A percentile compares a stretch with the other conserved stretches of the same genome.
Evolutionary conservation across 1,140 invertebrate genomes (phyloP).

Genomic region (Sweltsa coloradensis): DNA sequence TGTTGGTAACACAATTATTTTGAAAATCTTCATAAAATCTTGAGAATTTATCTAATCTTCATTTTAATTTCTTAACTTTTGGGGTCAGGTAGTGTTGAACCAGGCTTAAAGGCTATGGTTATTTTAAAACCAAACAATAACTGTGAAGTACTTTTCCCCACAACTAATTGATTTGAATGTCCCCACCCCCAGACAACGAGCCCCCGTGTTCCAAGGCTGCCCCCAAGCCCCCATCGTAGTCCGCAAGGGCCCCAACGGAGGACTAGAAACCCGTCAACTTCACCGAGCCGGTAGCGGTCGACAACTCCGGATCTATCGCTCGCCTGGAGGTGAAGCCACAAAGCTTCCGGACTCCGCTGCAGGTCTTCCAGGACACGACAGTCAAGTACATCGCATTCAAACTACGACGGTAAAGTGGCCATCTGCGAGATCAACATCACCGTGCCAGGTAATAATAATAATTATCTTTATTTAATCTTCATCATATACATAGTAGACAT

Average conservation of each 20-base stretch:
- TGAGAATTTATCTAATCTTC: too few relatives aligned
- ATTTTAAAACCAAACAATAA: too few relatives aligned
- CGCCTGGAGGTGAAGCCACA: conserved; percentile 81
- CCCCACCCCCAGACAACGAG: conserved; percentile 81
- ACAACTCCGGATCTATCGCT: conserved; percentile 90
- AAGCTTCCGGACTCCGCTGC: conserved; percentile 78
- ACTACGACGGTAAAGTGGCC: conserved; percentile 93
- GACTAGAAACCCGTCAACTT: conserved; percentile 80
- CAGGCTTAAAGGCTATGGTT: too few relatives aligned
- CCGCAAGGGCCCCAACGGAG: conserved; percentile 73
- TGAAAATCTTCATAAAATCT: too few relatives aligned
- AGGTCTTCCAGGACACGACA: conserved; percentile 81
- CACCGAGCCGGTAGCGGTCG: conserved; percentile 80
- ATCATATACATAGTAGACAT: too few relatives aligned
- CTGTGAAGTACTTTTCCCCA: too few relatives aligned
- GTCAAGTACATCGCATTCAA: conserved; percentile 92
- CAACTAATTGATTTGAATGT: too few relatives aligned
- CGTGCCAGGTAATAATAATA: conserved; percentile 61
- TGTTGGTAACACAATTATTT: too few relatives aligned
- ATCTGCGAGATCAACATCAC: conserved; percentile 95
- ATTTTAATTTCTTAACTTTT: too few relatives aligned
- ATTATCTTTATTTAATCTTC: too few relatives aligned
- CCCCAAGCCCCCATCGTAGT: conserved; percentile 85
- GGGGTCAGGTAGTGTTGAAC: too few relatives aligned
- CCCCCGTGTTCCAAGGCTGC: conserved; percentile 94